Evolutionary conservation across 2,888 invertebrate genomes (phyloP).

Genomic region (Platycnemis pennipes): DNA sequence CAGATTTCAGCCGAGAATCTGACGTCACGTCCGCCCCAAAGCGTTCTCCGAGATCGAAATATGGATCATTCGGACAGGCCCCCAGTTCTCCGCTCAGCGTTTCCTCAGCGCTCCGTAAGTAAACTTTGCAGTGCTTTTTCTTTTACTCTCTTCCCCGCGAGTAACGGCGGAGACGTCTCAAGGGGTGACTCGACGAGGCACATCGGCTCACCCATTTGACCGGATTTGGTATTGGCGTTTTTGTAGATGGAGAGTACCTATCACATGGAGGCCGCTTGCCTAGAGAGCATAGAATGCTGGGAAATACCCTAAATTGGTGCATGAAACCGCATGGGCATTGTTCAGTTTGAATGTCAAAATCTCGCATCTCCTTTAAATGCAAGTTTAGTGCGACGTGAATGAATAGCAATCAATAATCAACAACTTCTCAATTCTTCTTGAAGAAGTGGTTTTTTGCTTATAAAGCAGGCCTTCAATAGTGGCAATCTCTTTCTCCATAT

Average conservation of each 20-base stretch:
- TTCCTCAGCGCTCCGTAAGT: slow-evolving; percentile 18
- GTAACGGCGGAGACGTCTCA: neutral
- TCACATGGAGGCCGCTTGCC: no score
- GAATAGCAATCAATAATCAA: no score
- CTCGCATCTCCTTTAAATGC: no score
- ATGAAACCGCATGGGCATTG: no score
- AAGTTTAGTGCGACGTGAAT: no score
- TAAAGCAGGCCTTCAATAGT: no score
- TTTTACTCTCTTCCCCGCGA: neutral
- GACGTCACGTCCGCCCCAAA: slow-evolving; percentile 2
- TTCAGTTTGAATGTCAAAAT: no score
- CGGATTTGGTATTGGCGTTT: neutral
- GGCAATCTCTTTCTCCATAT: no score
- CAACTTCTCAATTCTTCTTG: no score
- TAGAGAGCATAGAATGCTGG: no score
- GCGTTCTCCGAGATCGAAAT: slow-evolving; percentile 11
- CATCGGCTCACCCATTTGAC: neutral
- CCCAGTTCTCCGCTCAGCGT: neutral
- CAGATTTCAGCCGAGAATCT: neutral
- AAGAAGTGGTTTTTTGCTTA: no score
- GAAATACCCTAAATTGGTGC: no score
- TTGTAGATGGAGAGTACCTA: neutral
- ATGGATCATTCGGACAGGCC: neutral
- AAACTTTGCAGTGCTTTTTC: neutral
- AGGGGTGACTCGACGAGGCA: neutral